These are phyloP conservation scores for Mimachlamys varia DNA, from an alignment of 2,888 invertebrate genomes.

Conservation along the genomic window DNA sequence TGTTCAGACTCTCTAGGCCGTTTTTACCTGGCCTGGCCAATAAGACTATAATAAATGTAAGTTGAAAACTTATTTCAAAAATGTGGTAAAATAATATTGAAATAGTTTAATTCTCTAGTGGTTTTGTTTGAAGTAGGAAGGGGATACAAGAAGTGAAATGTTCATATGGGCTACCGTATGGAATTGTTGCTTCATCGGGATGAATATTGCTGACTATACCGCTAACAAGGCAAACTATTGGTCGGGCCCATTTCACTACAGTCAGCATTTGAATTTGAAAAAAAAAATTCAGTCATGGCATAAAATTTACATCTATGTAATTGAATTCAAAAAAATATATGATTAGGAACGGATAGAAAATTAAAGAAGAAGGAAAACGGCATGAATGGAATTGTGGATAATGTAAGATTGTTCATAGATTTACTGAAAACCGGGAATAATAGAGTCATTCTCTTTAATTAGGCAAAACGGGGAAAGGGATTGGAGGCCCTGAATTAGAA, in stretches of 20 bases:
- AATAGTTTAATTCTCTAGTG: too few species aligned
- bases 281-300: not conserved
- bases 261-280: not conserved
- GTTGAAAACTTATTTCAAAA: too few species aligned
- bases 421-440: not conserved
- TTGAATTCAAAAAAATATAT: slow-evolving; percentile 34
- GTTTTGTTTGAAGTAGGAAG: too few species aligned
- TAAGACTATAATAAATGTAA: too few species aligned
- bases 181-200: not conserved
- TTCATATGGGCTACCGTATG: not conserved
- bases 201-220: not conserved
- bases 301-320: slow-evolving; percentile 36
- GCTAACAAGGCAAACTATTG: not conserved
- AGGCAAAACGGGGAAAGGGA: slow-evolving; percentile 10
- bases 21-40: too few species aligned
- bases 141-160: not conserved
- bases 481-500: slow-evolving; percentile 23
- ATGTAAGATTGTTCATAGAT: slow-evolving; percentile 10
- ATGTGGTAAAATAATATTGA: too few species aligned
- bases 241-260: not conserved
- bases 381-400: slow-evolving; percentile 7
- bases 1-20: too few species aligned
- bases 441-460: slow-evolving; percentile 28
- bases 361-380: slow-evolving; percentile 15
- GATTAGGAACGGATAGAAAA: slow-evolving; percentile 1